Percentiles rank a stretch among this genome's conserved stretches.
Evolutionary conservation across 2,888 invertebrate genomes (phyloP).

Genomic region (Yponomeuta malinellus): DNA sequence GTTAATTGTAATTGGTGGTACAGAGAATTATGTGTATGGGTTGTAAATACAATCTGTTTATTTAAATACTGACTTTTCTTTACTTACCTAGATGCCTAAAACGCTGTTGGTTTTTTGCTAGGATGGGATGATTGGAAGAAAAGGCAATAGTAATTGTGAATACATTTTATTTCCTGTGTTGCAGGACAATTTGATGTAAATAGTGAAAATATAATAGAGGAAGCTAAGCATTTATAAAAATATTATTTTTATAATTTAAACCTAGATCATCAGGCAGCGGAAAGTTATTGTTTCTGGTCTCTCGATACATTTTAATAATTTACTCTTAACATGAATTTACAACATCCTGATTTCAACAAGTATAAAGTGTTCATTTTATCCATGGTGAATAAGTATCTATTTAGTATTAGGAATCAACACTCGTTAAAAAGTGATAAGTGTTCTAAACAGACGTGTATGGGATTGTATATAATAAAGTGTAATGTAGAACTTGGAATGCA

Average conservation of each 20-base stretch:
- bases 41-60: slow-evolving; percentile 35
- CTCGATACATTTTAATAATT: not conserved
- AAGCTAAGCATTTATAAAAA: slow-evolving; percentile 76
- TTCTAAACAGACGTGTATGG: slow-evolving; percentile 5
- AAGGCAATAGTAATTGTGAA: slow-evolving; percentile 21
- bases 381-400: slow-evolving; percentile 9
- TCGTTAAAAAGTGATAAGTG: slow-evolving; percentile 5
- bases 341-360: slow-evolving; percentile 16
- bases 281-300: slow-evolving; percentile 30
- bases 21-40: slow-evolving; percentile 25
- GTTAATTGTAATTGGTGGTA: slow-evolving; percentile 20
- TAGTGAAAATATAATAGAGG: slow-evolving; percentile 65
- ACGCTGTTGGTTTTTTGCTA: slow-evolving; percentile 6
- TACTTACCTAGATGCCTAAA: slow-evolving; percentile 16
- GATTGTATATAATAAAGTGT: not conserved
- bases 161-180: slow-evolving; percentile 68
- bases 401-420: slow-evolving; percentile 22
- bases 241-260: slow-evolving; percentile 56
- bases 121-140: not conserved
- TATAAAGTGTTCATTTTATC: slow-evolving; percentile 11
- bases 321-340: slow-evolving; percentile 13
- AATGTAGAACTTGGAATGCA: slow-evolving; percentile 13
- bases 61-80: slow-evolving; percentile 25
- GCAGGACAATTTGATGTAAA: slow-evolving; percentile 59
- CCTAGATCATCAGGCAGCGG: slow-evolving; percentile 55